Conservation (phyloP, 2,888 invertebrate genomes). For the Aporophyla lueneburgensis region DNA sequence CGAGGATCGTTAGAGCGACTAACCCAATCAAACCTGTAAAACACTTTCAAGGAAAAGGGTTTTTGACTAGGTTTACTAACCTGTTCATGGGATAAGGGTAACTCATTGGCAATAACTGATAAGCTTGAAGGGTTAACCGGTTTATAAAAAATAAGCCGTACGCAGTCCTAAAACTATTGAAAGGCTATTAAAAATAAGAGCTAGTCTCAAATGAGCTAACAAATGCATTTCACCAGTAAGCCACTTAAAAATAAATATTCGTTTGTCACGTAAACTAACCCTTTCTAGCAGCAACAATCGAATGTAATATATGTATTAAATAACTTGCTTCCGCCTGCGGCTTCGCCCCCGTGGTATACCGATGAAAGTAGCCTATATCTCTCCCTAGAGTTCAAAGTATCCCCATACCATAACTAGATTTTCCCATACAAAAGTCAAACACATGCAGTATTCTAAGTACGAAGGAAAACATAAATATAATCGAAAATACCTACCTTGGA, state of each 20-base stretch:
- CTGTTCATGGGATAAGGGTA: not conserved
- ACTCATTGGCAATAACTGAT: not conserved
- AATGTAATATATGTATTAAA: not conserved
- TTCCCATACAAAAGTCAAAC: not conserved
- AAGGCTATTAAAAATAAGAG: no score
- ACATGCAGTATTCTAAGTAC: not conserved
- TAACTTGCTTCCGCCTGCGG: not conserved
- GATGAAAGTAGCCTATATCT: no score
- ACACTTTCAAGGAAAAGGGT: not conserved
- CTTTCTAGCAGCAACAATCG: not conserved
- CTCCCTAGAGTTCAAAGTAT: no score
- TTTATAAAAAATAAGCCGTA: no score
- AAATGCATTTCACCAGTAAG: not conserved
- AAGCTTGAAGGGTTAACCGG: not conserved
- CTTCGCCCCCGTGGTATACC: not conserved
- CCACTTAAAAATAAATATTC: not conserved
- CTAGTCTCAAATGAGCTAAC: not conserved
- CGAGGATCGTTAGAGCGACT: no score
- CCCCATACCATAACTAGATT: not conserved
- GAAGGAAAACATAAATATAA: slow-evolving; percentile 15
- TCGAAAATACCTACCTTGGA: slow-evolving; percentile 11
- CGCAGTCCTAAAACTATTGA: no score
- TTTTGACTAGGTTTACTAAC: not conserved
- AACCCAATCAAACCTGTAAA: not conserved
- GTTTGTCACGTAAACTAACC: not conserved